Evolutionary conservation across 2,113 vertebrate species (phyloP).

Genomic region (Clarias batrachus): DNA sequence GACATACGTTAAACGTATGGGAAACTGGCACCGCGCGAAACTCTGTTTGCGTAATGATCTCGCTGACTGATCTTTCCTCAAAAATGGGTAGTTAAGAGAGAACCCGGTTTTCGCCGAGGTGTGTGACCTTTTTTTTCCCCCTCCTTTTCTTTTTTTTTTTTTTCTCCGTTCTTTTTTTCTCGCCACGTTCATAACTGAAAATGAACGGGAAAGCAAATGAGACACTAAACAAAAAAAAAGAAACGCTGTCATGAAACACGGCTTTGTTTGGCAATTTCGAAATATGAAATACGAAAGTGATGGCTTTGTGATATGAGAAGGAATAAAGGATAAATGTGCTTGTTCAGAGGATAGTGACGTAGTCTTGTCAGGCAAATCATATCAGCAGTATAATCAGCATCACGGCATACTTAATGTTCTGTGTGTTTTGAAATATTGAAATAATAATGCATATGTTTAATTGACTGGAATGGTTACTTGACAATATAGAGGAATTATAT

Average conservation of each 20-base stretch:
- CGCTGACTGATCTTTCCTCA: slow-evolving; percentile 19
- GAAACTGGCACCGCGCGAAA: slow-evolving; percentile 30
- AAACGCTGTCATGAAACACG: slow-evolving; percentile 16
- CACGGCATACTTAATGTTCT: not conserved
- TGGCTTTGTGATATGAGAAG: slow-evolving; percentile 29
- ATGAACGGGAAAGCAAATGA: slow-evolving; percentile 49
- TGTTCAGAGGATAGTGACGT: not conserved
- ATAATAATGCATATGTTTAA: not conserved
- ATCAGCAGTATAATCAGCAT: no score
- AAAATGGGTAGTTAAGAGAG: slow-evolving; percentile 36
- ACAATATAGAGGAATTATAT: not conserved
- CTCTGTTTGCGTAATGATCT: slow-evolving; percentile 45
- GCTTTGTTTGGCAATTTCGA: slow-evolving; percentile 36
- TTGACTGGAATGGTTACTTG: slow-evolving; percentile 8
- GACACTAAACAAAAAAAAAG: slow-evolving; percentile 44
- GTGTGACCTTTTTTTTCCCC: slow-evolving; percentile 27
- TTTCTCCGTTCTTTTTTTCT: not conserved
- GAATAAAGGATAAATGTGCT: slow-evolving; percentile 19
- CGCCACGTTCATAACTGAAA: slow-evolving; percentile 30
- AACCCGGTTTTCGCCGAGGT: slow-evolving; percentile 13
- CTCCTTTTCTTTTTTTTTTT: slow-evolving; percentile 16
- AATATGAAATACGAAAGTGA: slow-evolving; percentile 35
- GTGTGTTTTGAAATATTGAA: not conserved
- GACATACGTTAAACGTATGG: slow-evolving; percentile 37
- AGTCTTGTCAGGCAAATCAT: not conserved